Percentiles rank a stretch among this genome's conserved stretches.
Evolutionary conservation across 2,113 vertebrate species (phyloP).

Genomic region (Dicentrarchus labrax): DNA sequence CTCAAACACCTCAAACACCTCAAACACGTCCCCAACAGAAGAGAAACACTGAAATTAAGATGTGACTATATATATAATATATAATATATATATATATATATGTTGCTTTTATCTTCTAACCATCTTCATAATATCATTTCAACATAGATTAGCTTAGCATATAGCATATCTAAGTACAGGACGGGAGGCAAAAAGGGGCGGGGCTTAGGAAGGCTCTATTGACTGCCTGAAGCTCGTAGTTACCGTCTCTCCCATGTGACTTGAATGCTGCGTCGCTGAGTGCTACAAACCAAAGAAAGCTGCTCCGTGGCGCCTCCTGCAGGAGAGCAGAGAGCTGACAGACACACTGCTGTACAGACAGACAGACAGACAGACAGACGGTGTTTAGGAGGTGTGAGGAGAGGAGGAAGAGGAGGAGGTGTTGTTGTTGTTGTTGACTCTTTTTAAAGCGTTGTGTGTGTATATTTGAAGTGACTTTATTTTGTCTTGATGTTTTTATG

Average conservation of each 20-base stretch:
- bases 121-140: too few species aligned
- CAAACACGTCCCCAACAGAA: too few species aligned
- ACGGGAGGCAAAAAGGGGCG: too few species aligned
- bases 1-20: too few species aligned
- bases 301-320: constrained; percentile 48
- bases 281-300: constrained; percentile 76
- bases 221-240: neutral
- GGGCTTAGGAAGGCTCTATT: too few species aligned
- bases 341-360: constrained; percentile 43
- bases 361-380: neutral
- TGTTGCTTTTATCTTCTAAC: too few species aligned
- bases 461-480: constrained; percentile 72
- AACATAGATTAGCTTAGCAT: too few species aligned
- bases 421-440: neutral
- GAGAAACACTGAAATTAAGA: too few species aligned
- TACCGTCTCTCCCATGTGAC: neutral
- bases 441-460: constrained; percentile 63
- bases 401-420: neutral
- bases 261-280: constrained; percentile 46
- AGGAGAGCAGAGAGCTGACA: constrained; percentile 19
- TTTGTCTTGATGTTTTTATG: constrained; percentile 29
- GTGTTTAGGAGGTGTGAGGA: too few species aligned
- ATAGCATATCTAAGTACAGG: too few species aligned
- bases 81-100: too few species aligned
- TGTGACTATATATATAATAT: too few species aligned